Base-by-base conservation (phyloP, 2,888 invertebrate species). In the Tuberolachnus salignus region DNA sequence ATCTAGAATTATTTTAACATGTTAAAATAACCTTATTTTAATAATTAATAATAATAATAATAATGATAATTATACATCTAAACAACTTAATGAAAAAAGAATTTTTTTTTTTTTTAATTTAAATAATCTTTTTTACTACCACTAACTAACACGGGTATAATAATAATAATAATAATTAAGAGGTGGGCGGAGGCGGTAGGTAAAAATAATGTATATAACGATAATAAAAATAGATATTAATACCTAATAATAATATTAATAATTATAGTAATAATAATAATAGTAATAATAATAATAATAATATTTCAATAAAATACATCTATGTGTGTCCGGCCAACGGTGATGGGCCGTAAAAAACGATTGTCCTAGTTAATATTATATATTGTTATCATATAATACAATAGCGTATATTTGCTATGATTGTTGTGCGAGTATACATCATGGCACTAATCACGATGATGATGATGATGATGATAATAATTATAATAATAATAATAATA, bases 381-480 rank as follows among this genome's bases (percentile, higher is more conserved):
- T n/a, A n/a, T n/a, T n/a, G n/a, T n/a, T n/a, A n/a, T n/a, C n/a
- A n/a, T n/a, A 34, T 34, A 34, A 34, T 34, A 34, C 19, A 72
- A 34, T 69, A 78, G 67, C 78, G 3, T 78, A 34, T 21, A 78
- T 67, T 78, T 34, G 78, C 78, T 78, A 78, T 69, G 67, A 67
- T 78, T 78, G 67, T 78, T 67, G 59, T 61, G 78, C 61, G 63
- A 44, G 44, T 46, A 51, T 42, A 63, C 42, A 21, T 16, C 9
- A 19, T n/a, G 46, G 44, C n/a, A 57, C 53, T 46, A 57, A 57
- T 57, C 55, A 71, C 55, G 59, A 69, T 55, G 66, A n/a, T n/a
- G n/a, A n/a, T n/a, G n/a, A n/a, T n/a, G n/a, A n/a, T n/a, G n/a
- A n/a, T n/a, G n/a, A n/a, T n/a, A n/a, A n/a, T n/a, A n/a, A n/a